Base-by-base conservation (phyloP, 2,113 vertebrate species). In the Sebastes schlegelii region DNA sequence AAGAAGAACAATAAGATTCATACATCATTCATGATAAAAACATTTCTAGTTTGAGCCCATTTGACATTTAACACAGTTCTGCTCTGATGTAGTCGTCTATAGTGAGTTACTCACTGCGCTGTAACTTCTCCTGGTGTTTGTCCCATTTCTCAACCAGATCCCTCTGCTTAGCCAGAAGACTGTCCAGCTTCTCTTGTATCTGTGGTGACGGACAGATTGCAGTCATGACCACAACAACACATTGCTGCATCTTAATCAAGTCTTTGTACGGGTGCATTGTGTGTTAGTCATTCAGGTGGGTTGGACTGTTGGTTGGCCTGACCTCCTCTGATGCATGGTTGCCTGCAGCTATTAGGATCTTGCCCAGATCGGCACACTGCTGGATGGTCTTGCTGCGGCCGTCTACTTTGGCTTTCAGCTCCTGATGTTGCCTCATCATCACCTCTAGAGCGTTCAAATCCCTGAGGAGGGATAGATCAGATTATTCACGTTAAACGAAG, bases 241-340 rank as follows among this genome's bases (percentile, higher is more conserved):
- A 57, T 23, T 79, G 55, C 21, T 52, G 11, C 11, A n/a, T 58
- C 5, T 9, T 43, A 16, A 49, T 52, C 3, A 68, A 34, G 23
- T 52, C 34, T 51, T 11, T 43, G 12, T 8, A 4, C 46, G 3
- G 43, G 3, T 16, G 23, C 13, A 21, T 34, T 58, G 49, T 49
- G 66, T 73, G 45, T 51, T 17, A 34, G 2, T 45, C 23, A 80
- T 63, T 52, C 1, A 11, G 19, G 23, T 83, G 62, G 23, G n/a
- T 23, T 76, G 21, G 40, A 26, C 16, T 16, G 65, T 63, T 71
- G 49, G 26, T 79, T 46, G 5, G 48, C 55, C 83, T 83, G 5
- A 98, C 97, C 97, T 99, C 97, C 55, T 98, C 96, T 0, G 97
- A 96, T 2, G 97, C 97, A 0, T 96, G 96, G 92, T 98, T 97